Evolutionary conservation across 2,888 invertebrate species (phyloP), one percentile per base, ranked within the genome.

Genomic region (Euclidia mi): DNA sequence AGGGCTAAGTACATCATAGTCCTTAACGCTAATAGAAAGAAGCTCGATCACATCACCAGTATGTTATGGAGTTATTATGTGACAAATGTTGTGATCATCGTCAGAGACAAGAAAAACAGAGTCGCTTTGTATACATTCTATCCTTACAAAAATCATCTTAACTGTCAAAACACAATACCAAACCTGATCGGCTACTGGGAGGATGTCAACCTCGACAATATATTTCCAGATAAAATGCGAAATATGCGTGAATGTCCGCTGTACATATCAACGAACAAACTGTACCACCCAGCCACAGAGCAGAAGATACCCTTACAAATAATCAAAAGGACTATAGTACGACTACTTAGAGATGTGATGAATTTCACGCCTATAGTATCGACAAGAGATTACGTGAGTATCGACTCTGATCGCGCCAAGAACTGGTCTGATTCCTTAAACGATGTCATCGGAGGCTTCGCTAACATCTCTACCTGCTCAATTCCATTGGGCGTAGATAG

Each of bases 401-500:
- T 91, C 6, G 89, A 90, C 65, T 88, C 89, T 0, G 81, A 87
- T 57, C 75, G 83, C 3, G 83, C 87, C 1, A 85, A 82, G 34
- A 90, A 89, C 55, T 91, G 89, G 89, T 88, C 89, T 0, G 85
- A 87, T 58, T 89, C 90, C 2, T 66, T 92, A 1, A 87, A 86
- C 18, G 91, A 91, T 41, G 83, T 91, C 2, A 79, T 91, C 14
- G 66, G 72, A 1, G 90, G 90, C 1, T 56, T 64, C 2, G 85
- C 86, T 0, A 91, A 91, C 59, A 85, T 92, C 47, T 91, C 90
- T 0, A 88, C 87, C 0, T 87, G 88, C 44, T 88, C 82, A 20
- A 85, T 90, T 56, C 84, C 89, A 11, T 73, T 89, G 28, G 88
- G 85, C 1, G 78, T 85, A 0, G 89, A 91, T 14, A 79, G 81